Evolutionary conservation across 1,140 invertebrate genomes (phyloP).

Genomic region (Ctenoplectra terminalis): DNA sequence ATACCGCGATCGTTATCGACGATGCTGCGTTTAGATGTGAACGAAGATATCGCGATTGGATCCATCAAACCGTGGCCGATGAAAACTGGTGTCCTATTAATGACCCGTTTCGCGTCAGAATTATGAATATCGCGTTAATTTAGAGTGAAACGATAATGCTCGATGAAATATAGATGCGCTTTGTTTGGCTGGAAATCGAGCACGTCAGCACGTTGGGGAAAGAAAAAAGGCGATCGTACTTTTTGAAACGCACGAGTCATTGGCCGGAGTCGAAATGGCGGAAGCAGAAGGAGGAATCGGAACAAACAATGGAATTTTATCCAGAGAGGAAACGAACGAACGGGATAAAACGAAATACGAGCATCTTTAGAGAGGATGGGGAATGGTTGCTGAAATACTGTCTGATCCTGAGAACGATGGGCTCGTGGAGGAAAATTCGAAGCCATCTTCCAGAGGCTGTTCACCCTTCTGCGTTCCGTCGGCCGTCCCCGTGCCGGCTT

Average conservation of each 20-base stretch:
- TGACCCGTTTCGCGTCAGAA: background rate
- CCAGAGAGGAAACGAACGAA: slow-evolving; percentile 22
- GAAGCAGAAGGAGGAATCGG: background rate
- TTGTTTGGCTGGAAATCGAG: background rate
- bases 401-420: slow-evolving; percentile 42
- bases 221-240: background rate
- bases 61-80: background rate
- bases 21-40: too few relatives aligned
- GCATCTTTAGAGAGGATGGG: background rate
- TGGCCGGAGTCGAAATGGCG: background rate
- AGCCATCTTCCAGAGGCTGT: background rate
- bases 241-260: background rate
- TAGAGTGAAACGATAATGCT: background rate
- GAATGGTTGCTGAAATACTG: slow-evolving; percentile 35
- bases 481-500: slow-evolving; percentile 11
- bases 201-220: slow-evolving; percentile 13
- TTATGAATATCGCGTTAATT: slow-evolving; percentile 34
- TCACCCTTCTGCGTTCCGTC: background rate
- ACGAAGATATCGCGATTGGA: background rate
- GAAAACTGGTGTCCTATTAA: background rate
- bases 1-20: background rate
- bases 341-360: slow-evolving; percentile 40
- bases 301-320: slow-evolving; percentile 48
- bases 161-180: background rate
- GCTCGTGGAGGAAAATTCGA: slow-evolving; percentile 20